A percentile compares a stretch with the other conserved stretches of the same genome.
Conservation (phyloP, 2,113 vertebrate species). For the Xiphorhynchus elegans region DNA sequence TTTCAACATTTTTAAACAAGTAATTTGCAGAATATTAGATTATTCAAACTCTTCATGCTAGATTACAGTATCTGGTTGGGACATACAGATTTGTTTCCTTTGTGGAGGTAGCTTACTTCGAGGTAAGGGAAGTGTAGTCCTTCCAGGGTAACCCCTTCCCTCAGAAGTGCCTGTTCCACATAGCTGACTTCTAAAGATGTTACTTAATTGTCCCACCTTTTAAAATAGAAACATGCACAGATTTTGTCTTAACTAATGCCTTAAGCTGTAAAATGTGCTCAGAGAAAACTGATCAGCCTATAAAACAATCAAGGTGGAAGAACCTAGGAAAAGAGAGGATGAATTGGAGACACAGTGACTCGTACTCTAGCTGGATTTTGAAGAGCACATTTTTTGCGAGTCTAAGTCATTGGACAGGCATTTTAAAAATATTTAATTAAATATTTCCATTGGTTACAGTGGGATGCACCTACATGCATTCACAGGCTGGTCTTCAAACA, state of each 20-base stretch:
- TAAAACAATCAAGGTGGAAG: neutral
- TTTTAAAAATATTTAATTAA: neutral
- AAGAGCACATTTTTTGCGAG: neutral
- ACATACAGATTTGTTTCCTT: neutral
- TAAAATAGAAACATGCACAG: neutral
- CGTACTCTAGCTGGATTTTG: neutral
- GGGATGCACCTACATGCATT: neutral
- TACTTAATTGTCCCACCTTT: neutral
- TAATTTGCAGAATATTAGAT: neutral
- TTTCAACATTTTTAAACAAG: neutral
- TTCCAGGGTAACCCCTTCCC: neutral
- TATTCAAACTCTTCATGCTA: neutral
- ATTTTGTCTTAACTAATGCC: neutral
- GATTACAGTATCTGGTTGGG: neutral
- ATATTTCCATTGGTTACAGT: neutral
- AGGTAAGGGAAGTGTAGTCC: neutral
- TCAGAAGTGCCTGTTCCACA: neutral
- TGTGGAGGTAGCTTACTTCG: neutral
- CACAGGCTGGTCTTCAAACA: neutral
- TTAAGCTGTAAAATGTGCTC: neutral
- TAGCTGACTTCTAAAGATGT: neutral
- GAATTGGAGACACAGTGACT: neutral
- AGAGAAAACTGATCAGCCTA: neutral
- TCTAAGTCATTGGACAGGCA: neutral
- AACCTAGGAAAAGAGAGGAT: neutral